Conservation (phyloP, 2,888 invertebrate species). For the Zygothrica quintamaculata region DNA sequence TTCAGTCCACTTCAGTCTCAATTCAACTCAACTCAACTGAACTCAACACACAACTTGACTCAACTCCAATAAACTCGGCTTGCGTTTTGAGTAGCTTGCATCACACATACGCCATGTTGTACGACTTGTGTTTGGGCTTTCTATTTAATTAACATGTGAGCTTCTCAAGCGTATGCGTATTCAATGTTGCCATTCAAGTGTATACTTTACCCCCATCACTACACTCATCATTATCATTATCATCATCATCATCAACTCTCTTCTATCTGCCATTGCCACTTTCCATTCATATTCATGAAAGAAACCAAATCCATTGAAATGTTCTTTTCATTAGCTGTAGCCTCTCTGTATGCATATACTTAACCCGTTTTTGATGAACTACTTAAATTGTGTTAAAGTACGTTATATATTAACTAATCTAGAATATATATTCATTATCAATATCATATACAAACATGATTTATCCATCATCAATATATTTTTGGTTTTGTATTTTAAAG, state of each 20-base stretch:
- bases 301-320: constrained; percentile 25
- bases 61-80: constrained; percentile 9
- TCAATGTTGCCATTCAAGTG: constrained; percentile 58
- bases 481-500: too few species aligned
- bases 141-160: constrained; percentile 76
- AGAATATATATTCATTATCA: too few species aligned
- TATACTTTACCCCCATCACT: constrained; percentile 11
- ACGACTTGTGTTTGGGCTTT: constrained; percentile 52
- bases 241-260: not conserved
- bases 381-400: too few species aligned
- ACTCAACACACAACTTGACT: constrained; percentile 19
- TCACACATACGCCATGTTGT: constrained; percentile 56
- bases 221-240: not conserved
- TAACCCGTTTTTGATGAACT: too few species aligned
- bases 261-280: not conserved
- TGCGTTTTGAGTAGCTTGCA: constrained; percentile 57
- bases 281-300: constrained; percentile 15
- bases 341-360: too few species aligned
- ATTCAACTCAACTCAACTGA: constrained; percentile 20
- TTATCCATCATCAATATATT: too few species aligned
- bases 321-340: not conserved
- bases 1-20: not conserved
- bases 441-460: too few species aligned
- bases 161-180: constrained; percentile 53
- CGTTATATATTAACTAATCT: too few species aligned